Evolutionary conservation across 2,888 invertebrate genomes (phyloP).

Genomic region (Clostera curtula): DNA sequence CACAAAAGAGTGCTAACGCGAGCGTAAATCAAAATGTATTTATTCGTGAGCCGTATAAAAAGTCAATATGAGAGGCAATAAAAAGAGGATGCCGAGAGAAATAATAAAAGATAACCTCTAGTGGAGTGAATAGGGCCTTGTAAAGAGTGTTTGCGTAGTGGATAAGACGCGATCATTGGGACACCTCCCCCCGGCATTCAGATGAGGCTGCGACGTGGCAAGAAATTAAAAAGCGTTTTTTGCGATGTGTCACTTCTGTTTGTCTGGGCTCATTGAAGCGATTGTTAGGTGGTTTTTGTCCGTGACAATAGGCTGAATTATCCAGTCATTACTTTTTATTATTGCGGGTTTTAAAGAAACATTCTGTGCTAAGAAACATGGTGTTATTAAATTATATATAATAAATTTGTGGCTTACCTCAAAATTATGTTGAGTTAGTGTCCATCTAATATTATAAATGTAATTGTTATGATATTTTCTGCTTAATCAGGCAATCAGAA

Average conservation of each 20-base stretch:
- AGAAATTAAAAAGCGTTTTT: constrained; percentile 58
- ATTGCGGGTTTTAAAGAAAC: too few species aligned
- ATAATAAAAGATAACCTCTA: constrained; percentile 73
- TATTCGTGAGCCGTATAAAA: constrained; percentile 70
- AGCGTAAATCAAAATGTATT: constrained; percentile 73
- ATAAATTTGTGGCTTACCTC: too few species aligned
- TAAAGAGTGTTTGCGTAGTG: constrained; percentile 72
- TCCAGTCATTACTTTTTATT: too few species aligned
- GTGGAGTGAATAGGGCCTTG: constrained; percentile 66
- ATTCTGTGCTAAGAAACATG: too few species aligned
- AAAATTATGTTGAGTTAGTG: too few species aligned
- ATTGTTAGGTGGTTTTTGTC: constrained; percentile 18
- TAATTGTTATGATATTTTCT: too few species aligned
- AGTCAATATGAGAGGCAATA: constrained; percentile 73
- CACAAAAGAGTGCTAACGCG: constrained; percentile 52
- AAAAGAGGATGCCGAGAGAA: constrained; percentile 64
- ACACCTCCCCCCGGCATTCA: constrained; percentile 54
- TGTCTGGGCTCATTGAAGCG: constrained; percentile 20
- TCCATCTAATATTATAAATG: too few species aligned
- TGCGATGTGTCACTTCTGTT: constrained; percentile 36
- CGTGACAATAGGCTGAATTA: too few species aligned
- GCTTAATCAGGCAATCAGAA: too few species aligned
- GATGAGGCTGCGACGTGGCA: constrained; percentile 34
- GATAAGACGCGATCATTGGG: constrained; percentile 69
- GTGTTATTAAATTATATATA: too few species aligned